These are phyloP conservation scores for Indri indri DNA, from an alignment of 2,113 vertebrate species.

Conservation along the genomic window DNA sequence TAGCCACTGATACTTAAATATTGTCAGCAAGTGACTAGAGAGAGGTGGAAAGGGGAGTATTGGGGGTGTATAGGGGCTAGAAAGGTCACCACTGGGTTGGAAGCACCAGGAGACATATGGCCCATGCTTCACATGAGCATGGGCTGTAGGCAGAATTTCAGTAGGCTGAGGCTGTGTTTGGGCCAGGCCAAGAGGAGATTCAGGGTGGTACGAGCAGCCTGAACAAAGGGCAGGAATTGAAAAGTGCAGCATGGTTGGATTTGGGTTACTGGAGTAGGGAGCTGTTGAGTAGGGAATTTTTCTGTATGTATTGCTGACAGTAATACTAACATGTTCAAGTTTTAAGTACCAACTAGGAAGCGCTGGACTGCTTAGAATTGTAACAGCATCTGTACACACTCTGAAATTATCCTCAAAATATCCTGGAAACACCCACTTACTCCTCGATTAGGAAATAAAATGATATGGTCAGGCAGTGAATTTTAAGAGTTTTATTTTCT, in stretches of 20 bases:
- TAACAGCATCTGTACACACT: background rate
- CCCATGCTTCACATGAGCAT: accelerated
- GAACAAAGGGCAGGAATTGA: background rate
- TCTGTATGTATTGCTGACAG: background rate
- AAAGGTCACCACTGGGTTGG: background rate
- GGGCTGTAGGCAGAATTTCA: background rate
- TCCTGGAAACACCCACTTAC: background rate
- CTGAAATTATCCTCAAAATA: background rate
- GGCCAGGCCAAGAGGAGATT: background rate
- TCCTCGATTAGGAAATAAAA: background rate
- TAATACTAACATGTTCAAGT: background rate
- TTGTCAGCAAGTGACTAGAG: background rate
- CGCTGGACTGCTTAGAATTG: background rate
- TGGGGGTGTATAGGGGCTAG: background rate
- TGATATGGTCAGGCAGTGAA: background rate
- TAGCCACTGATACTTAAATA: background rate
- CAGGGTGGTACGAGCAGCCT: background rate
- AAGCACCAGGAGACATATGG: background rate
- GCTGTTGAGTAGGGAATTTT: background rate
- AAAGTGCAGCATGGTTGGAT: background rate
- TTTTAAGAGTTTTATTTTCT: conserved; percentile 35
- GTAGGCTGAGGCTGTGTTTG: background rate
- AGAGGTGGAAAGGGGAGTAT: background rate
- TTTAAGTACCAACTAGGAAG: background rate
- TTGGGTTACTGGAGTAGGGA: background rate